These are phyloP conservation scores for Coregonus clupeaformis DNA, from an alignment of 2,113 vertebrate species.

Conservation along the genomic window DNA sequence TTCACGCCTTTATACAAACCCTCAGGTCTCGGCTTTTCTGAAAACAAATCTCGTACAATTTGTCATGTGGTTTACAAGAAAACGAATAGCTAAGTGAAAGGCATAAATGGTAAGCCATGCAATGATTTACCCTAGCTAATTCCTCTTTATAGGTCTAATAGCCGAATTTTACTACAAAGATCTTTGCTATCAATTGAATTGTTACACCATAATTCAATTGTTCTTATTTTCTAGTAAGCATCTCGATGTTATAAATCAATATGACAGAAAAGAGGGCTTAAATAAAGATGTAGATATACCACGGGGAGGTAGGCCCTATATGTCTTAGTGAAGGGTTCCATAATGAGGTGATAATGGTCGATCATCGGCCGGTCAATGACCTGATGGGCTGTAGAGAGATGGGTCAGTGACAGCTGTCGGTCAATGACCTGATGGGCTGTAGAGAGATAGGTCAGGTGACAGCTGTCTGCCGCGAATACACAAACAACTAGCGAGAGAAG, in stretches of 20 bases:
- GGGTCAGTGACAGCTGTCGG: neutral
- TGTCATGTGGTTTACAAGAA: conserved; percentile 63
- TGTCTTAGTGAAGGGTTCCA: neutral
- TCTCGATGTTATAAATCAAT: neutral
- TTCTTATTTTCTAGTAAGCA: too few relatives aligned
- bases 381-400: neutral
- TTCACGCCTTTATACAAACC: conserved; percentile 25
- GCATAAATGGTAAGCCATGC: neutral
- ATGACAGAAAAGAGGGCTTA: neutral
- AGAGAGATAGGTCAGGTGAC: neutral
- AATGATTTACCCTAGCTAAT: too few relatives aligned
- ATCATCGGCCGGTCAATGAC: neutral
- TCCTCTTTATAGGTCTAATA: too few relatives aligned
- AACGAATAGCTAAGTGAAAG: neutral
- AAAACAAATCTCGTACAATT: conserved; percentile 49
- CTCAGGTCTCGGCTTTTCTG: conserved; percentile 9
- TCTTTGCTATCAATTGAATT: neutral
- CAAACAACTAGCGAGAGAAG: neutral
- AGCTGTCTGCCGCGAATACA: neutral
- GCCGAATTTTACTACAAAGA: neutral
- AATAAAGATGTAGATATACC: neutral
- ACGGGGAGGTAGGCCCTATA: too few relatives aligned
- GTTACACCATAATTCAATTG: neutral
- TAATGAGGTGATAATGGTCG: neutral
- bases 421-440: neutral